phyloP scores from a whole-genome alignment of 2,888 invertebrate genomes.

The Tricholauxania praeusta region DNA sequence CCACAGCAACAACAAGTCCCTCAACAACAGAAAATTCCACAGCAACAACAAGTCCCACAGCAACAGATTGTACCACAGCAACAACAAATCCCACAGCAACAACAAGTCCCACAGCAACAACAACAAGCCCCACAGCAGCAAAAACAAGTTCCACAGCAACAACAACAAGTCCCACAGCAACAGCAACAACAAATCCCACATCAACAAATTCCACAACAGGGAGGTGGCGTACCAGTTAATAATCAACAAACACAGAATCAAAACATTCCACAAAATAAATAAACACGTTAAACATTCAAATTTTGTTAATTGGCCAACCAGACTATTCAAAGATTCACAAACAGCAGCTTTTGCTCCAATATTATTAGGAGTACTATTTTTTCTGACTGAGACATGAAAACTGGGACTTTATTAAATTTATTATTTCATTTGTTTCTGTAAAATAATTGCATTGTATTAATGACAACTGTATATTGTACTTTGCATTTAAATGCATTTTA shows the following conservation, averaged over 20 bases:
- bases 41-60: too few species aligned
- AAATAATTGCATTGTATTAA: background rate
- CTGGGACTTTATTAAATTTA: background rate
- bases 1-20: too few species aligned
- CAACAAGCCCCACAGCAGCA: too few species aligned
- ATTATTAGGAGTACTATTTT: background rate
- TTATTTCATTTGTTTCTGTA: background rate
- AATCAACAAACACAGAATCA: constrained; percentile 45
- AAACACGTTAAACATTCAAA: background rate
- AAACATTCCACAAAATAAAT: constrained; percentile 49
- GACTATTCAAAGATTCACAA: too few species aligned
- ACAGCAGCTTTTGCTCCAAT: background rate
- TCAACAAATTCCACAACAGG: constrained; percentile 31
- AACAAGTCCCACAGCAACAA: too few species aligned
- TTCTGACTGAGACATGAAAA: background rate
- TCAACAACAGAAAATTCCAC: constrained; percentile 30
- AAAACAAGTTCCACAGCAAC: constrained; percentile 43
- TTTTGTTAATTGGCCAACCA: too few species aligned
- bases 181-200: constrained; percentile 43
- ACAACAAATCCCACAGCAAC: constrained; percentile 46
- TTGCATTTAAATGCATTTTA: constrained; percentile 12
- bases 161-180: constrained; percentile 51
- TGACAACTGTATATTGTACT: background rate
- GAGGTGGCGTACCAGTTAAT: background rate
- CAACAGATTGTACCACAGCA: too few species aligned